These are phyloP conservation scores for Pherbina coryleti DNA, from an alignment of 2,888 invertebrate genomes.

Conservation along the genomic window DNA sequence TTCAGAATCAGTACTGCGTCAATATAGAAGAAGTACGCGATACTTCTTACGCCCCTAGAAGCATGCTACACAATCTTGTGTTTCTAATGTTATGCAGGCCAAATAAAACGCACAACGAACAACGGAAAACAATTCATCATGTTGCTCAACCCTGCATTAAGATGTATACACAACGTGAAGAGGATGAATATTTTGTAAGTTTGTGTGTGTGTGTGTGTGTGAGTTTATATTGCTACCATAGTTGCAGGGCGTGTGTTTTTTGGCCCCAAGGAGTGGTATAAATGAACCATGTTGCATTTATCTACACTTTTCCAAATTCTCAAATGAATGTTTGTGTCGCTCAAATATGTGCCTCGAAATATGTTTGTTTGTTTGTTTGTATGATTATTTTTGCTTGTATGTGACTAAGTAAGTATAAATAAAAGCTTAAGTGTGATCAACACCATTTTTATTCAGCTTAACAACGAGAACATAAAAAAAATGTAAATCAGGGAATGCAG, in stretches of 20 bases:
- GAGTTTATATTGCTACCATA: not conserved
- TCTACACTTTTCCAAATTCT: not conserved
- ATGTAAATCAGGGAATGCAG: too few species aligned
- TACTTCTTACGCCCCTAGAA: not conserved
- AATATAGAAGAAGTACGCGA: not conserved
- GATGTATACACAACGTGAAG: not conserved
- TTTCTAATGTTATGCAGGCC: not conserved
- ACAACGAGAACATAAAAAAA: too few species aligned
- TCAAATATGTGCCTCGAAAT: too few species aligned
- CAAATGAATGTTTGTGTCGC: not conserved
- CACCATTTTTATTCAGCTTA: too few species aligned
- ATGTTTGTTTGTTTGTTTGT: too few species aligned
- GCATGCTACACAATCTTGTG: not conserved
- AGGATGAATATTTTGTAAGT: too few species aligned
- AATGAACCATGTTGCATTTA: not conserved
- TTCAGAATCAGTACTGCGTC: not conserved
- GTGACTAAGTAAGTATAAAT: too few species aligned
- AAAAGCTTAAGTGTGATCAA: too few species aligned
- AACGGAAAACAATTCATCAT: constrained; percentile 1
- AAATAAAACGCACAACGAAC: not conserved
- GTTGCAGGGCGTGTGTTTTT: constrained; percentile 2
- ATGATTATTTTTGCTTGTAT: too few species aligned
- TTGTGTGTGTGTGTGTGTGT: not conserved
- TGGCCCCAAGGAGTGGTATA: not conserved
- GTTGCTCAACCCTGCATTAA: not conserved